Evolutionary conservation across 2,797 vertebrate genomes (phyloP).

Genomic region (Coluber constrictor): DNA sequence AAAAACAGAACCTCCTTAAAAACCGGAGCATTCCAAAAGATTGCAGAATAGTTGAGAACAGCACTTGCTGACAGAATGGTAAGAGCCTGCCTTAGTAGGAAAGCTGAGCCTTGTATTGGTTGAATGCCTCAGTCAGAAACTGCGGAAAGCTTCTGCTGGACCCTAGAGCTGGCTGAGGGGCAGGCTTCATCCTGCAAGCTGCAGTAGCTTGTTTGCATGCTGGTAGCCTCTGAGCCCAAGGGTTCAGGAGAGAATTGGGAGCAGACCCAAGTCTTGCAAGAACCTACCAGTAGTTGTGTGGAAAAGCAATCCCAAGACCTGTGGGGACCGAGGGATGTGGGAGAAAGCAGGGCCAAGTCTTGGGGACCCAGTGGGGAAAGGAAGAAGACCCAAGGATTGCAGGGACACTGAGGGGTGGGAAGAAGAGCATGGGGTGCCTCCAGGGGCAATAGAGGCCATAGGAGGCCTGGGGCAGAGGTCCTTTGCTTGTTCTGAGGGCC

Average conservation of each 20-base stretch:
- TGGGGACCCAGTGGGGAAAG: background rate
- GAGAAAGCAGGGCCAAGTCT: background rate
- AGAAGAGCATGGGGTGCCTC: background rate
- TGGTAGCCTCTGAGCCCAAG: background rate
- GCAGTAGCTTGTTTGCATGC: background rate
- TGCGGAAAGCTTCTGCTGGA: background rate
- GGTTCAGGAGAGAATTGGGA: background rate
- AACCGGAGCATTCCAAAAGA: background rate
- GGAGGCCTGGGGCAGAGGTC: background rate
- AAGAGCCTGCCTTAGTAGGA: background rate
- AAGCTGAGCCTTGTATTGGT: background rate
- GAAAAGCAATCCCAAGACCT: background rate
- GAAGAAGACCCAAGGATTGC: background rate
- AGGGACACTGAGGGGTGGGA: background rate
- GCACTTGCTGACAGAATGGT: background rate
- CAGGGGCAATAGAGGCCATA: background rate
- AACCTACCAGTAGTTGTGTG: background rate
- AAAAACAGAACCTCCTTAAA: background rate
- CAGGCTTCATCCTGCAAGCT: background rate
- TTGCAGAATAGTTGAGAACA: background rate
- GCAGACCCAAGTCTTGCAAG: background rate
- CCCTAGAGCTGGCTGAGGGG: background rate
- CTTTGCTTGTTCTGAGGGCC: background rate
- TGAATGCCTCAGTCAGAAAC: background rate
- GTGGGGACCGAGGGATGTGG: background rate